phyloP scores from a whole-genome alignment of 2,888 invertebrate genomes.

The Lomographa bimaculata region DNA sequence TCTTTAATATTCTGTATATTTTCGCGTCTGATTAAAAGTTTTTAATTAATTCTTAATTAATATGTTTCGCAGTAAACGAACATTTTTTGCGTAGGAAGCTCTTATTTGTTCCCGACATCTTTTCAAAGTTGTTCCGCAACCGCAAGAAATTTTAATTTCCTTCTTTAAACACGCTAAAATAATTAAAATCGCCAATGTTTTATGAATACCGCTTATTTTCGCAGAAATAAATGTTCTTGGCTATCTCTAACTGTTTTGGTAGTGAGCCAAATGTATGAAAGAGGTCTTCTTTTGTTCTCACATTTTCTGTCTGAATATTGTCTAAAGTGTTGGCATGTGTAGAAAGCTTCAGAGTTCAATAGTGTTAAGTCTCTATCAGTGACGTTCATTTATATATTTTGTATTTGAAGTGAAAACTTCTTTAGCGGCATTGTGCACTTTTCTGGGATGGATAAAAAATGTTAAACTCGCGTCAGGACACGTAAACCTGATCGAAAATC shows the following conservation, averaged over 20 bases:
- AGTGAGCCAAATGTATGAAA: constrained; percentile 50
- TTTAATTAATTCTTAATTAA: background rate
- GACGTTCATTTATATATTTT: too few relatives aligned
- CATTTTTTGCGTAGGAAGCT: too few relatives aligned
- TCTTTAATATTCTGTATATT: too few relatives aligned
- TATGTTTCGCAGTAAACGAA: too few relatives aligned
- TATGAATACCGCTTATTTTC: constrained; percentile 22
- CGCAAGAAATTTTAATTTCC: constrained; percentile 10
- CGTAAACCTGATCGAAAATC: too few relatives aligned
- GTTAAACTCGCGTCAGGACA: too few relatives aligned
- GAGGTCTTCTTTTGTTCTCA: constrained; percentile 53
- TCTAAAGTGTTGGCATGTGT: constrained; percentile 34
- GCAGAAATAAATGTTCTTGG: constrained; percentile 38
- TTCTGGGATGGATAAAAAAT: too few relatives aligned
- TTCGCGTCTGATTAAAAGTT: too few relatives aligned
- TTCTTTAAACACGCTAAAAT: constrained; percentile 4
- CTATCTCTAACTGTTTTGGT: constrained; percentile 47
- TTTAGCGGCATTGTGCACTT: too few relatives aligned
- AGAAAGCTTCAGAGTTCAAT: constrained; percentile 1
- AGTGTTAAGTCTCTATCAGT: too few relatives aligned
- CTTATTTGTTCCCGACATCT: constrained; percentile 8
- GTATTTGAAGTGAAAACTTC: too few relatives aligned
- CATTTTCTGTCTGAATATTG: constrained; percentile 54
- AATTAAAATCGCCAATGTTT: constrained; percentile 18
- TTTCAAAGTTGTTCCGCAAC: constrained; percentile 4